phyloP scores from a whole-genome alignment of 2,888 invertebrate genomes.

The Nemotelus pantherinus region DNA sequence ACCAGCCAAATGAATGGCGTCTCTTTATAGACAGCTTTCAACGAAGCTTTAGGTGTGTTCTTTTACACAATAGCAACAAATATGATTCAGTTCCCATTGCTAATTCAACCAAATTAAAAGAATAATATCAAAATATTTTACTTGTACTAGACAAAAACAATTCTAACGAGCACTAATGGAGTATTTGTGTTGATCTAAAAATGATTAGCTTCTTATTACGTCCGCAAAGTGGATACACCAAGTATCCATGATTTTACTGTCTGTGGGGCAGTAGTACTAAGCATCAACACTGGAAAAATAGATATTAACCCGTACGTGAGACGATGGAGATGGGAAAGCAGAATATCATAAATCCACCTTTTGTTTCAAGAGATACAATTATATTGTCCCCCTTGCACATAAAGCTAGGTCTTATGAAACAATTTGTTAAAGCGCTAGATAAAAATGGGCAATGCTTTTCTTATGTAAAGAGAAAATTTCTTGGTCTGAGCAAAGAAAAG shows the following conservation, averaged over 20 bases:
- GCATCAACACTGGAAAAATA: constrained; percentile 16
- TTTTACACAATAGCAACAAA: too few species aligned
- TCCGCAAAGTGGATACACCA: constrained; percentile 3
- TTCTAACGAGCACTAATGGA: not conserved
- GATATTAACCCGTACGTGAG: not conserved
- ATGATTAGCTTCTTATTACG: not conserved
- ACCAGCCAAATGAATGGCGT: too few species aligned
- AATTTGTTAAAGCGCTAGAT: constrained; percentile 3
- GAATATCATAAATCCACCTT: constrained; percentile 4
- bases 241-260: constrained; percentile 3
- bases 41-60: too few species aligned
- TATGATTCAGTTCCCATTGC: not conserved
- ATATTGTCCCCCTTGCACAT: not conserved
- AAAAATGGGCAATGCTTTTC: constrained; percentile 1
- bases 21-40: too few species aligned
- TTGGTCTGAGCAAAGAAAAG: constrained; percentile 1
- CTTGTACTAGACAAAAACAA: not conserved
- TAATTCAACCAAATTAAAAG: not conserved
- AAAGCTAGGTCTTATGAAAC: not conserved
- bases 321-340: constrained; percentile 2
- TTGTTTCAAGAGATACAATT: not conserved
- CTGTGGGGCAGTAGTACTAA: constrained; percentile 1
- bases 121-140: constrained; percentile 1
- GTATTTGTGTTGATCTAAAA: not conserved
- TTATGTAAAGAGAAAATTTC: not conserved